Base-by-base conservation (phyloP, 2,113 vertebrate genomes). In the Laticauda laticaudata region DNA sequence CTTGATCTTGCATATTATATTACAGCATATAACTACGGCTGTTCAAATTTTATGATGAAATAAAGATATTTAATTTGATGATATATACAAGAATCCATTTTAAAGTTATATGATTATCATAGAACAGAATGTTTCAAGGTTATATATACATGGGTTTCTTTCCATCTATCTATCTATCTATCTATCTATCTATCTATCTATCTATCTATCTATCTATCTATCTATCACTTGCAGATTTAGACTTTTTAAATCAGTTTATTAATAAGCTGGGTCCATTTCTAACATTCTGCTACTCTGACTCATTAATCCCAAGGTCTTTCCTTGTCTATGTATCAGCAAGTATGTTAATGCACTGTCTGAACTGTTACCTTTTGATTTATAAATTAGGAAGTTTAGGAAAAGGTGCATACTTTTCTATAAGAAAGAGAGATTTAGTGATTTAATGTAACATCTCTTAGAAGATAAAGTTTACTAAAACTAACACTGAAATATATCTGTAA, bases 401-500 rank as follows among this genome's bases (percentile, higher is more conserved):
- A 81, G 75, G 34, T 81, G 34, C 18, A 9, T 81, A 43, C 21
- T 81, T 81, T 43, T 21, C 18, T 61, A 81, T 81, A 18, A n/a
- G 75, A 43, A 81, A 81, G 20, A 20, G 34, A 20, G 34, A 7
- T 81, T 75, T 81, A 81, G 75, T 81, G 34, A 81, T 81, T 81
- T 81, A 43, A 81, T 43, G 7, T 81, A 43, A 81, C 18, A 9
- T 21, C 34, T 81, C 34, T 43, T 43, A 81, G 12, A 5, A 20
- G 21, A 8, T 0, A 0, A 23, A 92, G 21, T 89, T 18, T 92
- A 92, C 86, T 92, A 57, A 51, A 90, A 59, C 92, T 91, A 51
- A 91, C 94, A 45, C 57, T 94, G 81, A 55, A 39, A 69, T 90
- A 0, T 29, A 2, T 92, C 88, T 45, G 91, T 55, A 95, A 59